Percentiles rank a stretch among this genome's conserved stretches.
Evolutionary conservation across 2,888 invertebrate genomes (phyloP).

Genomic region (Scelioninae gen. 1): DNA sequence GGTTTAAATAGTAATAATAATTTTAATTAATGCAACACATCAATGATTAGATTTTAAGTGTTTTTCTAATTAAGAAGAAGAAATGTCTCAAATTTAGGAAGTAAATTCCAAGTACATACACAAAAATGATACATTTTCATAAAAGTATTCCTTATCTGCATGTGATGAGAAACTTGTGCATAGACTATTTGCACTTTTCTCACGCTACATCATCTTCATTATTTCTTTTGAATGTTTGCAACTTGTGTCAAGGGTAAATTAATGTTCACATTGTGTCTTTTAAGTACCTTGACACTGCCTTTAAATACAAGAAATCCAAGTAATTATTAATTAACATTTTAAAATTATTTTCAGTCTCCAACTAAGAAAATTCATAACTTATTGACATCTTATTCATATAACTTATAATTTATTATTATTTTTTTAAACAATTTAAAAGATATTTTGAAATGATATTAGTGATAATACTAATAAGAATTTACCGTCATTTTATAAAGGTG

Average conservation of each 20-base stretch:
- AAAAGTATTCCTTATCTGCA: neutral
- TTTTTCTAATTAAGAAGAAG: no score
- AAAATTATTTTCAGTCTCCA: neutral
- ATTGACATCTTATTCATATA: neutral
- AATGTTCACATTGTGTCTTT: slow-evolving; percentile 30
- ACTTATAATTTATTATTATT: no score
- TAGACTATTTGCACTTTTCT: slow-evolving; percentile 22
- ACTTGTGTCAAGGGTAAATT: slow-evolving; percentile 22
- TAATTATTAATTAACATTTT: neutral
- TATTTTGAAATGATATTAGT: no score
- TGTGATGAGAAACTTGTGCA: slow-evolving; percentile 2
- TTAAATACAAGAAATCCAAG: neutral
- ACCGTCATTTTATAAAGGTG: neutral
- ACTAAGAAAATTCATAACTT: neutral
- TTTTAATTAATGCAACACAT: neutral
- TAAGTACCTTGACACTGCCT: slow-evolving; percentile 28
- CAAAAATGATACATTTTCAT: slow-evolving; percentile 1
- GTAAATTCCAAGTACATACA: neutral
- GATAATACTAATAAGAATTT: no score
- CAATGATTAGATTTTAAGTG: neutral
- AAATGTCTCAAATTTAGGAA: no score
- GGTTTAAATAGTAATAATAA: no score
- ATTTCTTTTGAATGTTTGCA: slow-evolving; percentile 16
- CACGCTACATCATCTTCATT: slow-evolving; percentile 17
- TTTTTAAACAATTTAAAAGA: no score